Base-by-base conservation (phyloP, 2,888 invertebrate species). In the Strigamia transsilvanica region DNA sequence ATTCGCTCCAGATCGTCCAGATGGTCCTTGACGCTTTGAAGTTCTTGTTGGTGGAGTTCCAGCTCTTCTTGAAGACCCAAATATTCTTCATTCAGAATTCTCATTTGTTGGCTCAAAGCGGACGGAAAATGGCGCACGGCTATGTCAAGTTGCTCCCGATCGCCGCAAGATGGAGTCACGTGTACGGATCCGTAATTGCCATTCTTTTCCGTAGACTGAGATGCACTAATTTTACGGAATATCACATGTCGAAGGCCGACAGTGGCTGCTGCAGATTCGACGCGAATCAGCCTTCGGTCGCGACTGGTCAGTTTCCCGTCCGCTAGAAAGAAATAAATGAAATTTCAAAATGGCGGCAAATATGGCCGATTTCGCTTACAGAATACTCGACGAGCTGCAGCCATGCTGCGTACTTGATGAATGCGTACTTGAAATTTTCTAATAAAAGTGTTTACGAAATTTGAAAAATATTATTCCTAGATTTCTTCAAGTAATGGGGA, bases 21-120 rank as follows among this genome's bases (percentile, higher is more conserved):
- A 61, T 61, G 61, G 9, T 61, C 61, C n/a, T 61, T 61, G n/a
- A 61, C 61, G 23, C 4, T 61, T 61, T 61, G 61, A 18, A 61
- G 61, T 23, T 61, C 61, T 18, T 61, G 61, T 23, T 61, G 61
- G n/a, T 61, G 61, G 2, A 61, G 9, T 18, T 61, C 61, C 18
- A 61, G 18, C 23, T 61, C 61, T 61, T 61, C 61, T 61, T 61
- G 61, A 21, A 61, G 18, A 7, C 61, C 61, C 3, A 61, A n/a
- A 61, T 61, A 61, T 18, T 61, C 61, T n/a, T 61, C 56, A 56
- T 56, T 56, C 18, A 61, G 10, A 61, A 61, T 15, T 18, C 23
- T 56, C 56, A 56, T 56, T 18, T 56, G 56, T n/a, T 56, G 56
- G 18, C 18, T 61, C 23, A 61, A 21, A 21, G 61, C 61, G 9